phyloP scores from a whole-genome alignment of 2,113 vertebrate species.

The Corythaixoides concolor region DNA sequence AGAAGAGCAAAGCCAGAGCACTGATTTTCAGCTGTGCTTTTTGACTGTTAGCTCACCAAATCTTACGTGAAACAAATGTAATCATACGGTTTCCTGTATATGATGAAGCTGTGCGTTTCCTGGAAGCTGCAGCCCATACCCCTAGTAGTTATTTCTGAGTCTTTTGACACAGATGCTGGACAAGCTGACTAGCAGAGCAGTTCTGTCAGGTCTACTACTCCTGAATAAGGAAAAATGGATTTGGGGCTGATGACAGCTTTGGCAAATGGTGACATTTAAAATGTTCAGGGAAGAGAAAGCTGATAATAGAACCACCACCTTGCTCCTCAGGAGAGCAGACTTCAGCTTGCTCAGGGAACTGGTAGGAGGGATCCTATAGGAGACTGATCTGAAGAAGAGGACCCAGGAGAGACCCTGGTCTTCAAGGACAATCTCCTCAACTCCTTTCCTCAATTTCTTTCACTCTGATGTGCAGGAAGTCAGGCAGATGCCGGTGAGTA shows the following conservation, averaged over 20 bases:
- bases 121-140: background rate
- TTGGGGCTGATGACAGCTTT: background rate
- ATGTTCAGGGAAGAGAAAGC: background rate
- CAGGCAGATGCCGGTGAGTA: background rate
- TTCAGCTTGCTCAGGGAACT: background rate
- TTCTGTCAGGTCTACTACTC: background rate
- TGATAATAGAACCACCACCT: background rate
- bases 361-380: background rate
- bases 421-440: background rate
- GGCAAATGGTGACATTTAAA: background rate
- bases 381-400: background rate
- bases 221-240: background rate
- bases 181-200: background rate
- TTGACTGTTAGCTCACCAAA: background rate
- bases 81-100: background rate
- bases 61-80: background rate
- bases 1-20: background rate
- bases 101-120: background rate
- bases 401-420: background rate
- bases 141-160: background rate
- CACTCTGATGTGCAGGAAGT: background rate
- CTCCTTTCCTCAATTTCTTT: background rate
- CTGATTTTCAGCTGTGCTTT: background rate
- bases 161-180: background rate
- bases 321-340: background rate